Evolutionary conservation across 2,888 invertebrate species (phyloP), one percentile per base, ranked within the genome.

Genomic region (Drosophila colorata): DNA sequence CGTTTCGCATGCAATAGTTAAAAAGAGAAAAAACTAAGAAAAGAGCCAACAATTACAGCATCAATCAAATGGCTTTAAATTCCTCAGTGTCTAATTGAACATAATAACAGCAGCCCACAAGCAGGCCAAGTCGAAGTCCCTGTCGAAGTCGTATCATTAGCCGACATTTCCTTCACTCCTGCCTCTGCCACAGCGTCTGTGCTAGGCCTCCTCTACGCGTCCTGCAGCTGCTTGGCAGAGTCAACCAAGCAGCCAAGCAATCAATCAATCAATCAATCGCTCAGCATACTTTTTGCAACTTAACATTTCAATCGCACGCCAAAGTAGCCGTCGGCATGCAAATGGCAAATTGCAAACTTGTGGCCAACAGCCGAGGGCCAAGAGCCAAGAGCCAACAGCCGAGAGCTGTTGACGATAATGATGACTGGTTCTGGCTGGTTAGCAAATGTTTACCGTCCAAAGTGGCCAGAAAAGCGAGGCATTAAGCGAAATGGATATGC

Each of bases 301-400:
- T 71, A 81, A 79, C 78, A 78, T 79, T 78, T 78, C 78, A 81
- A 80, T 79, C 78, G 51, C 66, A 67, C 33, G 61, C 51, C 44
- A 59, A 69, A 52, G 48, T 61, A 40, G 31, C 40, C 35, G 14
- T 11, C 7, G 28, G 53, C 77, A 77, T 78, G 63, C 58, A 64
- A 64, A 67, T 80, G 25, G 63, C 57, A 63, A 64, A 67, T 80
- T 80, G 63, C 58, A 60, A 64, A 64, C 77, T 51, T 61, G 31
- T 18, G 43, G 40, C 51, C 40, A 37, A 28, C n/a, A 44, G 43
- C 33, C 37, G 40, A 69, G 8, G 2, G 28, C 28, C 28, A 28
- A 28, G 9, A 28, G 28, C 2, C 28, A 8, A 8, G 2, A 28
- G 28, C 28, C 28, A 9, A 9, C 9, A 28, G 25, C 8, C 25